Percentiles rank a stretch among this genome's conserved stretches.
These are phyloP conservation scores for Ophioninae sp. DNA, from an alignment of 2,888 invertebrate genomes.

Conservation along the genomic window DNA sequence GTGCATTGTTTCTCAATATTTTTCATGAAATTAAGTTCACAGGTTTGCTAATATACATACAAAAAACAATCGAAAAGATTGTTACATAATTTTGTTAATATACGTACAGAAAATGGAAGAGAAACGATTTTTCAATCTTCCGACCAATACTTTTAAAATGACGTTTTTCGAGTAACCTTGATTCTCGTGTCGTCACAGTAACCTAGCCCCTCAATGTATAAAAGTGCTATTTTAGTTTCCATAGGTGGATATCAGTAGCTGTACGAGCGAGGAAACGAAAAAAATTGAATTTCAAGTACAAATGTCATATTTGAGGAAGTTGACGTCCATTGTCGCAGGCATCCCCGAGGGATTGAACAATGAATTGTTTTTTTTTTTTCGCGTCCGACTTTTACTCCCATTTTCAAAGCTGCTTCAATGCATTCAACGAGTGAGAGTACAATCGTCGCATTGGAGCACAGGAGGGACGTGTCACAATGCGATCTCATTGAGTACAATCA, in stretches of 20 bases:
- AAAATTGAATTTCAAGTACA: background rate
- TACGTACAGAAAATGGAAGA: too few relatives aligned
- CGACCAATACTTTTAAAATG: too few relatives aligned
- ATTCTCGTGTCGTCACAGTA: too few relatives aligned
- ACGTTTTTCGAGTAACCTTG: too few relatives aligned
- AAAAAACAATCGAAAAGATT: too few relatives aligned
- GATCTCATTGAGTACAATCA: conserved; percentile 45
- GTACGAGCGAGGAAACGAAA: background rate
- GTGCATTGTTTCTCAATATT: too few relatives aligned
- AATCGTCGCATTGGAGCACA: conserved; percentile 26
- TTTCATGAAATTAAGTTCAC: too few relatives aligned
- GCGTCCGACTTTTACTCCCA: conserved; percentile 3
- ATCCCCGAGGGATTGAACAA: conserved; percentile 9
- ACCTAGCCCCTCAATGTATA: background rate
- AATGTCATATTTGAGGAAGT: conserved; percentile 3
- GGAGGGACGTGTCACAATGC: conserved; percentile 35
- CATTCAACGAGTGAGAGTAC: conserved; percentile 33
- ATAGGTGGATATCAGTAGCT: background rate
- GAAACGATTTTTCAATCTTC: too few relatives aligned
- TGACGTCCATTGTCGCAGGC: background rate
- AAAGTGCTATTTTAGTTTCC: background rate
- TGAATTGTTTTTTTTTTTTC: conserved; percentile 8
- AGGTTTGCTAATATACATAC: too few relatives aligned
- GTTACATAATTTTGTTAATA: too few relatives aligned
- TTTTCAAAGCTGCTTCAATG: conserved; percentile 49